Conservation (phyloP, 2,888 invertebrate species). For the Epinotia bilunana region DNA sequence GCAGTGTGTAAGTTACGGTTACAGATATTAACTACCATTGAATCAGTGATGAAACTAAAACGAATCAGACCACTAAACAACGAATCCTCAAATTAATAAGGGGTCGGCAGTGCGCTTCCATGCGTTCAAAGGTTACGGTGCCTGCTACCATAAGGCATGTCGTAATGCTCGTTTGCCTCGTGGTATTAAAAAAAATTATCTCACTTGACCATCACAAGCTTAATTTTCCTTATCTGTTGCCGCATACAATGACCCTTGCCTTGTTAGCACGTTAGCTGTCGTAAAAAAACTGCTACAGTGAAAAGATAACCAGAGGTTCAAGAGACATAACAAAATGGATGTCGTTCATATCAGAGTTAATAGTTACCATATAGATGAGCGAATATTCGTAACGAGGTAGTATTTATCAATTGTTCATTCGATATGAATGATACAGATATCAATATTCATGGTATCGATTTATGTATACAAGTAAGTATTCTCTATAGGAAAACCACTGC, state of each 20-base stretch:
- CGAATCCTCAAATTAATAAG: too few relatives aligned
- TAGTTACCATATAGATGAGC: background rate
- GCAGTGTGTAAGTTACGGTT: background rate
- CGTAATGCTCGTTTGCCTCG: background rate
- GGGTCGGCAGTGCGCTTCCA: too few relatives aligned
- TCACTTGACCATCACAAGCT: conserved; percentile 31
- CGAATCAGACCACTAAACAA: conserved; percentile 5
- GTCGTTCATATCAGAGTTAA: background rate
- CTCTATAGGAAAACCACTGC: too few relatives aligned
- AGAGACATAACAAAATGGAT: conserved; percentile 9
- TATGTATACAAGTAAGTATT: too few relatives aligned
- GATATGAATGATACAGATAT: too few relatives aligned
- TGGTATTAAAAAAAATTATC: conserved; percentile 11
- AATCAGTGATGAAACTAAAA: background rate
- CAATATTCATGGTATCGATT: too few relatives aligned
- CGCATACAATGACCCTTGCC: conserved; percentile 22
- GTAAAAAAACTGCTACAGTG: conserved; percentile 29
- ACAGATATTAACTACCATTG: too few relatives aligned
- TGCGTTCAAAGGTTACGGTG: too few relatives aligned
- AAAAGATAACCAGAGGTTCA: conserved; percentile 40
- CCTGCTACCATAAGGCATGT: too few relatives aligned
- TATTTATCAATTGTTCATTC: too few relatives aligned
- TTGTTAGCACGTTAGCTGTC: conserved; percentile 5
- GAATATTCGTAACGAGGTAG: background rate
- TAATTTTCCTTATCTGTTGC: conserved; percentile 5